These are phyloP conservation scores for Tragelaphus strepsiceros DNA, from an alignment of 2,113 vertebrate genomes.

Conservation along the genomic window DNA sequence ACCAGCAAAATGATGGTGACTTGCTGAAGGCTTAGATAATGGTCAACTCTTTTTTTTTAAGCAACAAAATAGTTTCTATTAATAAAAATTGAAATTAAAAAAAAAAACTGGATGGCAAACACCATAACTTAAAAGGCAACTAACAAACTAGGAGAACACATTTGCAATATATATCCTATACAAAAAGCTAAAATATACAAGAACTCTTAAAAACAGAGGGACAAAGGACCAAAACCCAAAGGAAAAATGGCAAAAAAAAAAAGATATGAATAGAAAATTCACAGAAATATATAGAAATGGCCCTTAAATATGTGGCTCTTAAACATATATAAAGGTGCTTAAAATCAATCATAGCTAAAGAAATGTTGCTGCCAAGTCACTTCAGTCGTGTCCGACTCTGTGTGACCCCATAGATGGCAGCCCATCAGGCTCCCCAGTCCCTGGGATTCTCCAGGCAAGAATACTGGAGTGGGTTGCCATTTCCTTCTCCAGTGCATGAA, in stretches of 20 bases:
- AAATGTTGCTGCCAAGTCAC: too few species aligned
- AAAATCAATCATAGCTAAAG: background rate
- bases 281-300: background rate
- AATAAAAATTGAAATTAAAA: background rate
- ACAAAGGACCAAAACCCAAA: background rate
- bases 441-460: too few species aligned
- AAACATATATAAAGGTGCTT: background rate
- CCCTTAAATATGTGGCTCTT: background rate
- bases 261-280: background rate
- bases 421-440: too few species aligned
- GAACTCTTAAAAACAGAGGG: background rate
- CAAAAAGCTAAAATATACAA: background rate
- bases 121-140: background rate
- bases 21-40: background rate
- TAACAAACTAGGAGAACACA: background rate
- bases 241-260: background rate
- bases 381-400: too few species aligned
- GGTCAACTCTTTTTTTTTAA: background rate
- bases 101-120: background rate
- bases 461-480: too few species aligned
- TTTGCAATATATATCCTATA: background rate
- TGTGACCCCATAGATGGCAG: too few species aligned
- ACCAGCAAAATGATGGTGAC: background rate
- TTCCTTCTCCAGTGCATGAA: too few species aligned
- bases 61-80: background rate